These are phyloP conservation scores for Loriculus beryllinus DNA, from an alignment of 2,797 vertebrate species.

Conservation along the genomic window DNA sequence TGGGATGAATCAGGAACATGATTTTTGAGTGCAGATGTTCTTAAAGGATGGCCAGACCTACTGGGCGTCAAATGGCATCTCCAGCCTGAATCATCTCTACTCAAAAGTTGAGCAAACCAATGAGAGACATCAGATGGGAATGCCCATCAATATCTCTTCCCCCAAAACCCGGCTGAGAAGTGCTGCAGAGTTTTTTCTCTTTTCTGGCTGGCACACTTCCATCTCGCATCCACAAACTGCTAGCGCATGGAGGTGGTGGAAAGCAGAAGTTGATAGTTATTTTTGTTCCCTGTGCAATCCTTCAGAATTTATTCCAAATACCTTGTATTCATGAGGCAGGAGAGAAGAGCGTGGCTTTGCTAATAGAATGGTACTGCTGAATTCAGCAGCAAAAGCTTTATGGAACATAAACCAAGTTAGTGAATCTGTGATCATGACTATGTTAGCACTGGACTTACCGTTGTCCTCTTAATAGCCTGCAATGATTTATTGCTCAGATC, in stretches of 20 bases:
- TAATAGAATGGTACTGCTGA: not conserved
- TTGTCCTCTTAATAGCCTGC: not conserved
- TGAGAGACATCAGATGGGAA: not conserved
- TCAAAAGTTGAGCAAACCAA: not conserved
- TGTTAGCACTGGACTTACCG: not conserved
- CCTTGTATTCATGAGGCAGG: not conserved
- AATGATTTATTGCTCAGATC: not conserved
- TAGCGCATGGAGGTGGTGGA: not conserved
- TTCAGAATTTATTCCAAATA: not conserved
- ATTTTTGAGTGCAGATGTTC: not conserved
- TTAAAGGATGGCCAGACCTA: not conserved
- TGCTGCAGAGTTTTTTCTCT: not conserved
- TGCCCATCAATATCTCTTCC: not conserved
- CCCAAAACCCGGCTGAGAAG: not conserved
- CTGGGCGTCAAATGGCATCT: not conserved
- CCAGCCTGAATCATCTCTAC: not conserved
- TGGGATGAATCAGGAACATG: not conserved
- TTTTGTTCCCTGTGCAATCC: not conserved
- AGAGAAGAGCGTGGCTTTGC: not conserved
- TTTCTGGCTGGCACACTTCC: not conserved
- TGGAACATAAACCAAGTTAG: not conserved
- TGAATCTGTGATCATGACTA: not conserved
- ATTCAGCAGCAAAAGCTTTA: not conserved
- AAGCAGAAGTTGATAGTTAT: not conserved
- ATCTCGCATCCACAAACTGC: not conserved